Evolutionary conservation across 2,888 invertebrate genomes (phyloP).

Genomic region (Pomacea canaliculata): DNA sequence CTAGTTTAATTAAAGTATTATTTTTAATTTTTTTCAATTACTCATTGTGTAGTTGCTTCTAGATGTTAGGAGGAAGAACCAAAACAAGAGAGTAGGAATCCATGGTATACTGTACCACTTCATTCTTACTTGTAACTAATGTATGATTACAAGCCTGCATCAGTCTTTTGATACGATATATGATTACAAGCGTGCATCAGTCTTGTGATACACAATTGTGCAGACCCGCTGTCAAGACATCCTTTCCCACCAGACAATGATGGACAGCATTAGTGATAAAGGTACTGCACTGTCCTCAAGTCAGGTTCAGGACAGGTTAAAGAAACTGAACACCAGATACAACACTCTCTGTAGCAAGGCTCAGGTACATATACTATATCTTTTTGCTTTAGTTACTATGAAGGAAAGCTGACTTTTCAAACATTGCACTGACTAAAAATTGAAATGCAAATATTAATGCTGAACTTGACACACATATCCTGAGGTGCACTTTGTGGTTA

Average conservation of each 20-base stretch:
- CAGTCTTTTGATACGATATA: too few relatives aligned
- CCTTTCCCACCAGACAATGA: slow-evolving; percentile 87
- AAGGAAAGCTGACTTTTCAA: not conserved
- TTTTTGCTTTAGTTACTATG: not conserved
- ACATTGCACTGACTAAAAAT: too few relatives aligned
- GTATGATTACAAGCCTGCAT: too few relatives aligned
- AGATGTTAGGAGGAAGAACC: not conserved
- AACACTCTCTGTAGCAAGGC: slow-evolving; percentile 87
- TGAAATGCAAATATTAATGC: too few relatives aligned
- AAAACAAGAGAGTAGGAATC: not conserved
- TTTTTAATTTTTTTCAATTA: too few relatives aligned
- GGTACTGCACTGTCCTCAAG: slow-evolving; percentile 91
- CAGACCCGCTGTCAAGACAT: slow-evolving; percentile 89
- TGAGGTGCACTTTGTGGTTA: too few relatives aligned
- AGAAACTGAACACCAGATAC: slow-evolving; percentile 89
- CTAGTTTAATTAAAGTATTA: too few relatives aligned
- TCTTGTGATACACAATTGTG: slow-evolving; percentile 11
- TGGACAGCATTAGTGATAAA: slow-evolving; percentile 92
- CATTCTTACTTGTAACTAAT: not conserved
- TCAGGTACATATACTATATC: slow-evolving; percentile 72
- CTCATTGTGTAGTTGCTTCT: not conserved
- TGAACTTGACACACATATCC: not conserved
- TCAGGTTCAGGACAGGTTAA: slow-evolving; percentile 88
- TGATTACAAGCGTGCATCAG: too few relatives aligned
- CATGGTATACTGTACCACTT: not conserved